Evolutionary conservation across 2,113 vertebrate genomes (phyloP).

Genomic region (Gorsachius goisagi): DNA sequence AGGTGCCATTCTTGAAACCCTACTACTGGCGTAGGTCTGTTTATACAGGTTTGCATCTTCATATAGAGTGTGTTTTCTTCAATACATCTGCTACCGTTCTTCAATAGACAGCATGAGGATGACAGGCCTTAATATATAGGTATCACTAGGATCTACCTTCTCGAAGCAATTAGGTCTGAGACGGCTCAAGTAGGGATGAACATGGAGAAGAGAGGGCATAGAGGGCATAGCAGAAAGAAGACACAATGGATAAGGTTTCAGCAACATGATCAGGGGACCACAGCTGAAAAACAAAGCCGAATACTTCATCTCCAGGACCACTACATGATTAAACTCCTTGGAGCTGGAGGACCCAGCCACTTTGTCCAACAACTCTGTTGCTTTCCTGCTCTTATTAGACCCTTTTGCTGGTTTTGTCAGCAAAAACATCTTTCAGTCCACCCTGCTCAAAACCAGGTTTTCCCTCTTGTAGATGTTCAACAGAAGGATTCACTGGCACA

Average conservation of each 20-base stretch:
- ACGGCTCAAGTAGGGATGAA: neutral
- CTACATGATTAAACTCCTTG: neutral
- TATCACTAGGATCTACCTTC: neutral
- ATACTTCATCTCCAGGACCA: neutral
- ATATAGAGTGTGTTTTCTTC: neutral
- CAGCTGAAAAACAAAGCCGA: neutral
- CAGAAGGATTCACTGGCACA: neutral
- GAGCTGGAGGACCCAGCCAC: neutral
- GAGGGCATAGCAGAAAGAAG: neutral
- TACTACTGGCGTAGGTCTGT: neutral
- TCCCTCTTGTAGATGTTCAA: neutral
- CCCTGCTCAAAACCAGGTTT: neutral
- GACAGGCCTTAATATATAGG: neutral
- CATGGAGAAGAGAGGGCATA: neutral
- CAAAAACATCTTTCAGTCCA: neutral
- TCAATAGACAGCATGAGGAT: neutral
- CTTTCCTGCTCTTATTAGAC: neutral
- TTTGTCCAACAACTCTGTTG: neutral
- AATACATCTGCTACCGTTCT: neutral
- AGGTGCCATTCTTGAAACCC: neutral
- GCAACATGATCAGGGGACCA: neutral
- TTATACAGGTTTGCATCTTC: neutral
- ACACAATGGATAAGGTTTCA: neutral
- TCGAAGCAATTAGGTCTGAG: neutral
- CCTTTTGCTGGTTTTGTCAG: neutral